phyloP scores from a whole-genome alignment of 2,113 vertebrate genomes.

The Vulpes lagopus region DNA sequence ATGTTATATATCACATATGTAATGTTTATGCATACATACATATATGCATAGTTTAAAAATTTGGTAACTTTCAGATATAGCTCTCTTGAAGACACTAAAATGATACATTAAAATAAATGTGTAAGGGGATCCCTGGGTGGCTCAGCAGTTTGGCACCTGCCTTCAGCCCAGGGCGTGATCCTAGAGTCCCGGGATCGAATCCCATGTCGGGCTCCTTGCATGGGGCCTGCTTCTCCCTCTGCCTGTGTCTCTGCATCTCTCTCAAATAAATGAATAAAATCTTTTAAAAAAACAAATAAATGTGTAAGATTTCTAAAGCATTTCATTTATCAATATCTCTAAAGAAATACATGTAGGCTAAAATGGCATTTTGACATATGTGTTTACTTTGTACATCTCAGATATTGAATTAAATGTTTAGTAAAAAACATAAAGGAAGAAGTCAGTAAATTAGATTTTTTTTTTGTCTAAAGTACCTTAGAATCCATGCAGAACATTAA shows the following conservation, averaged over 20 bases:
- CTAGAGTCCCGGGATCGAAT: too few species aligned
- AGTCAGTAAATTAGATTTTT: not conserved
- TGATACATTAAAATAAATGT: not conserved
- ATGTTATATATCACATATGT: not conserved
- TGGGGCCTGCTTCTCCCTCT: too few species aligned
- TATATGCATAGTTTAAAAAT: not conserved
- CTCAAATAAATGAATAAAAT: too few species aligned
- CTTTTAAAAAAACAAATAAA: not conserved
- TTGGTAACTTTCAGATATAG: not conserved
- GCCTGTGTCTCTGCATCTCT: too few species aligned
- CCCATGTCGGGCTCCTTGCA: too few species aligned
- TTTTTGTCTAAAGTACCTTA: not conserved
- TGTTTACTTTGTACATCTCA: not conserved
- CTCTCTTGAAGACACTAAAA: not conserved
- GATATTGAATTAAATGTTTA: not conserved
- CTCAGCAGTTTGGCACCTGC: too few species aligned
- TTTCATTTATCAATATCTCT: not conserved
- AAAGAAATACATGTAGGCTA: constrained; percentile 3
- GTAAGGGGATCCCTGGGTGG: too few species aligned
- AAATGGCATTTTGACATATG: not conserved
- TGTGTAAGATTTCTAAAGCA: not conserved
- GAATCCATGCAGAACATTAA: constrained; percentile 1
- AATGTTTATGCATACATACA: not conserved
- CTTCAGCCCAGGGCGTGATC: too few species aligned
- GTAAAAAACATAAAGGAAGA: not conserved